A percentile compares a stretch with the other conserved stretches of the same genome.
These are phyloP conservation scores for Actenoides hombroni DNA, from an alignment of 2,113 vertebrate genomes.

Conservation along the genomic window DNA sequence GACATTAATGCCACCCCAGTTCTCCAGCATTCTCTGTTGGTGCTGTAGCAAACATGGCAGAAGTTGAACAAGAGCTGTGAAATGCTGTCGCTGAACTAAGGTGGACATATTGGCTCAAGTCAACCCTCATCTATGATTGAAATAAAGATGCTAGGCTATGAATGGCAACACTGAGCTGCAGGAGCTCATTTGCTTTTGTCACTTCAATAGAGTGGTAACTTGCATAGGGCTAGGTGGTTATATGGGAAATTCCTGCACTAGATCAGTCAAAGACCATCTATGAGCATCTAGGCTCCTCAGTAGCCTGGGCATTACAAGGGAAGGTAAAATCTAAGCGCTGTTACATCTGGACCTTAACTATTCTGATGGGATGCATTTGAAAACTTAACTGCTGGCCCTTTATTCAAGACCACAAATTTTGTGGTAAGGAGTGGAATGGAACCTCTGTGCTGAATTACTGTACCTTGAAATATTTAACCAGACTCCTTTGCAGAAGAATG, in stretches of 20 bases:
- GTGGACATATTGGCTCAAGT: background rate
- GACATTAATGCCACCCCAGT: background rate
- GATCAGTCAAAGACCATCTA: background rate
- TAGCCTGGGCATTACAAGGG: background rate
- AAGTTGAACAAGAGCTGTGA: background rate
- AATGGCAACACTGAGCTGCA: background rate
- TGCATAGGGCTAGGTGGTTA: background rate
- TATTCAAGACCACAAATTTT: background rate
- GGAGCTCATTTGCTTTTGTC: fast-evolving
- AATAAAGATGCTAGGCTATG: background rate
- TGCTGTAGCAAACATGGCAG: background rate
- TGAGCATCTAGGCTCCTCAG: background rate
- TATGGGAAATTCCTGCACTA: fast-evolving
- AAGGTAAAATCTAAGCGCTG: background rate
- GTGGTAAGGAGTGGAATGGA: background rate
- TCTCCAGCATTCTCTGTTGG: background rate
- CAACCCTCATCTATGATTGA: background rate
- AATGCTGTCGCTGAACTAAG: background rate
- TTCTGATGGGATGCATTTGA: background rate
- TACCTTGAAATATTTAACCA: background rate
- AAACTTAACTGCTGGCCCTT: background rate
- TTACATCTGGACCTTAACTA: background rate
- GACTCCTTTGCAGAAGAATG: background rate
- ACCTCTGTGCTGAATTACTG: background rate
- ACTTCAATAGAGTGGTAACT: background rate